Conservation (phyloP, 2,797 vertebrate genomes). For the Malacoraja senta region DNA sequence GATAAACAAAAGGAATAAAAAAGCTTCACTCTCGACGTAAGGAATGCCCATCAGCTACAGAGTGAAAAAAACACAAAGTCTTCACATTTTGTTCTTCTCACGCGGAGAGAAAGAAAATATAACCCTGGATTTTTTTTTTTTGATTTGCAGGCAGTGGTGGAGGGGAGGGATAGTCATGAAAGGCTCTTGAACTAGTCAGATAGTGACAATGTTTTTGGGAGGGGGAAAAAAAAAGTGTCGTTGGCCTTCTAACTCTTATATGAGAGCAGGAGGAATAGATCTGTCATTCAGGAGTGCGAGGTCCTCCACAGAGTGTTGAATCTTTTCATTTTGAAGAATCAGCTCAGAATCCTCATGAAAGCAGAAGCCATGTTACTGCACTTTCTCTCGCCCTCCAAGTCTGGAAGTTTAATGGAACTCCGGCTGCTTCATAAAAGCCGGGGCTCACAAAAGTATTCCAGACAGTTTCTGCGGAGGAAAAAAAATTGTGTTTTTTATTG, state of each 20-base stretch:
- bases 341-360: slow-evolving; percentile 70
- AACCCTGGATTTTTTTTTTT: slow-evolving; percentile 53
- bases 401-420: slow-evolving; percentile 74
- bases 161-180: slow-evolving; percentile 67
- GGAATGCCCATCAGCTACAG: slow-evolving; percentile 69
- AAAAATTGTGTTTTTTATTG: slow-evolving; percentile 64
- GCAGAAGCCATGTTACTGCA: slow-evolving; percentile 59
- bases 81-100: slow-evolving; percentile 35
- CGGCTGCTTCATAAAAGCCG: slow-evolving; percentile 68
- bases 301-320: slow-evolving; percentile 70
- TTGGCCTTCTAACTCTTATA: slow-evolving; percentile 61
- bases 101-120: slow-evolving; percentile 23
- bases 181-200: slow-evolving; percentile 76
- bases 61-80: slow-evolving; percentile 52
- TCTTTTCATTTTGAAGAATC: slow-evolving; percentile 78
- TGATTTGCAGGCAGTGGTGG: slow-evolving; percentile 52
- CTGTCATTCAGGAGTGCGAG: slow-evolving; percentile 72
- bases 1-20: slow-evolving; percentile 71
- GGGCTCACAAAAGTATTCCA: slow-evolving; percentile 64
- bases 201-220: slow-evolving; percentile 70
- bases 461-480: slow-evolving; percentile 59
- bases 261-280: slow-evolving; percentile 72
- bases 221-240: slow-evolving; percentile 60
- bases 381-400: slow-evolving; percentile 63
- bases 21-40: slow-evolving; percentile 69